phyloP scores from a whole-genome alignment of 2,888 invertebrate genomes.

The Andrena haemorrhoa region DNA sequence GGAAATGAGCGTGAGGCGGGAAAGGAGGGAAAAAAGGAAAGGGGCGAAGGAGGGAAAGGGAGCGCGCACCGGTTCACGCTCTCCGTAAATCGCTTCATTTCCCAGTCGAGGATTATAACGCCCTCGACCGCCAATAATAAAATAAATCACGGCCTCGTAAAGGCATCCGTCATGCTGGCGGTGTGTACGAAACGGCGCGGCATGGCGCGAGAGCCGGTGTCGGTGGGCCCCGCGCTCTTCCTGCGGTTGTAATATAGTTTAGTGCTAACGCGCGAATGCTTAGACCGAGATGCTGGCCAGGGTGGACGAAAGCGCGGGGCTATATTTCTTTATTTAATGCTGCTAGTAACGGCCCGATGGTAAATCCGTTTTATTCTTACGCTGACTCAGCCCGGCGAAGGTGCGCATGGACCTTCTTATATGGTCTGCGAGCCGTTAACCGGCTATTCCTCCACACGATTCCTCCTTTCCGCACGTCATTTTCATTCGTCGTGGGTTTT shows the following conservation, averaged over 20 bases:
- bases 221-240: conserved; percentile 61
- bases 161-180: conserved; percentile 79
- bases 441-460: conserved; percentile 37
- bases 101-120: conserved; percentile 73
- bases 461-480: conserved; percentile 42
- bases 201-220: conserved; percentile 15
- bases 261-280: conserved; percentile 81
- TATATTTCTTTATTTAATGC: conserved; percentile 84
- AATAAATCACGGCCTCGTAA: conserved; percentile 83
- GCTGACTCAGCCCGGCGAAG: conserved; percentile 80
- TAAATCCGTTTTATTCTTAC: conserved; percentile 80
- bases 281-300: conserved; percentile 72
- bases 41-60: not conserved
- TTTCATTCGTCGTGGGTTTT: conserved; percentile 39
- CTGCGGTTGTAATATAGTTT: conserved; percentile 82
- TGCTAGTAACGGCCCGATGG: conserved; percentile 80
- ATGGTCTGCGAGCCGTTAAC: conserved; percentile 49
- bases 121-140: conserved; percentile 78
- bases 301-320: conserved; percentile 77
- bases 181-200: conserved; percentile 55
- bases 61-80: conserved; percentile 27
- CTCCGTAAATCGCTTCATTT: conserved; percentile 79
- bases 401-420: conserved; percentile 52
- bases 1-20: not conserved
- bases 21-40: not conserved